Evolutionary conservation across 1,140 invertebrate species (phyloP).

Genomic region (Ylistrum balloti): DNA sequence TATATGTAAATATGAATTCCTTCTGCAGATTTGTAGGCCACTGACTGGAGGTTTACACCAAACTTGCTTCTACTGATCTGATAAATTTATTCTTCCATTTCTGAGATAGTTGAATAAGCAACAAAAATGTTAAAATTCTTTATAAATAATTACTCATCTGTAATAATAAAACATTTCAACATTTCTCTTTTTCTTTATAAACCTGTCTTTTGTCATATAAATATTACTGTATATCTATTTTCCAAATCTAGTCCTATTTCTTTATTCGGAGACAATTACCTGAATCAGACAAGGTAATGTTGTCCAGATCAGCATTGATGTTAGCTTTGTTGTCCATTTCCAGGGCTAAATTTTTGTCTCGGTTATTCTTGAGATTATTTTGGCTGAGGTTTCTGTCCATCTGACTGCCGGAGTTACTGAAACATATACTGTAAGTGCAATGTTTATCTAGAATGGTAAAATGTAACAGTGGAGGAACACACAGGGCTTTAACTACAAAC

Average conservation of each 20-base stretch:
- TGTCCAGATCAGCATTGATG: constrained; percentile 60
- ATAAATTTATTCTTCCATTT: too few relatives aligned
- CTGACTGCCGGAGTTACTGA: constrained; percentile 69
- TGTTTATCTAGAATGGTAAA: constrained; percentile 61
- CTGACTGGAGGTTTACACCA: too few relatives aligned
- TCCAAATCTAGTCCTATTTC: not conserved
- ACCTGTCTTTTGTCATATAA: too few relatives aligned
- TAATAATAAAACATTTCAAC: too few relatives aligned
- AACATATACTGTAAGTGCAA: constrained; percentile 80
- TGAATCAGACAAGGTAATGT: constrained; percentile 64
- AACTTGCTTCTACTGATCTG: too few relatives aligned
- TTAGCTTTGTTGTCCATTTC: constrained; percentile 62
- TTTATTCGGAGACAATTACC: constrained; percentile 50
- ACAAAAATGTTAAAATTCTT: too few relatives aligned
- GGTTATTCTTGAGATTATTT: constrained; percentile 79
- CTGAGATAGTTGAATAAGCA: too few relatives aligned
- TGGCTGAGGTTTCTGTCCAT: constrained; percentile 76
- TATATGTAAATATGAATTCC: too few relatives aligned
- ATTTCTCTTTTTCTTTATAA: too few relatives aligned
- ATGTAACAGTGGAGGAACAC: constrained; percentile 13
- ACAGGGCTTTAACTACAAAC: not conserved
- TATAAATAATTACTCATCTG: too few relatives aligned
- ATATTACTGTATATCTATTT: too few relatives aligned
- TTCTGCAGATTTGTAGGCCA: too few relatives aligned
- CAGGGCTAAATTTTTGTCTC: constrained; percentile 71